These are phyloP conservation scores for Labeo catla DNA, from an alignment of 2,113 vertebrate species.

Conservation along the genomic window DNA sequence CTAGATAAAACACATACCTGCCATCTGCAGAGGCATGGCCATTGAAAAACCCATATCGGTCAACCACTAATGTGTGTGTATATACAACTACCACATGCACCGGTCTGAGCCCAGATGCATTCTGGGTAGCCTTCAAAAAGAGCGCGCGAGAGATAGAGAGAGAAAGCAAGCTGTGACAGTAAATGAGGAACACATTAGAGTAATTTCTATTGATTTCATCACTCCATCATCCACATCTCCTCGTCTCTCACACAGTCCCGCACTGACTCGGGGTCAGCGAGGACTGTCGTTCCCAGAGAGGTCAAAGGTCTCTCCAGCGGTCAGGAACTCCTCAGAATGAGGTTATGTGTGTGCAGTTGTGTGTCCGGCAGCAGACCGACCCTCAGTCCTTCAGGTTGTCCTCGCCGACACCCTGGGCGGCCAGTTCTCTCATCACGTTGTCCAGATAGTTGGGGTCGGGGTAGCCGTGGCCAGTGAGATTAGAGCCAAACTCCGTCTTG, in stretches of 20 bases:
- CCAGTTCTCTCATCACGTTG: constrained; percentile 91
- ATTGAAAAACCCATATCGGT: background rate
- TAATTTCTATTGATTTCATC: background rate
- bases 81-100: constrained; percentile 4
- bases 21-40: background rate
- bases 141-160: background rate
- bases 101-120: background rate
- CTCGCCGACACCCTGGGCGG: constrained; percentile 89
- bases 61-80: background rate
- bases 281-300: background rate
- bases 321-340: constrained; percentile 26
- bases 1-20: background rate
- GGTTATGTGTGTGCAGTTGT: constrained; percentile 16
- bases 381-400: constrained; percentile 87
- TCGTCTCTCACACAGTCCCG: background rate
- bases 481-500: constrained; percentile 97
- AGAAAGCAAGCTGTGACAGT: background rate
- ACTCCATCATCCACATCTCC: background rate
- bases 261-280: background rate
- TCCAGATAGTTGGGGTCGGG: constrained; percentile 94
- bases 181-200: background rate
- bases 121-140: constrained; percentile 25
- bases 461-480: constrained; percentile 95
- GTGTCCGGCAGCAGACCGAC: constrained; percentile 31
- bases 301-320: constrained; percentile 3